Conservation (phyloP, 2,888 invertebrate species). For the Drosophila trichaetosa region DNA sequence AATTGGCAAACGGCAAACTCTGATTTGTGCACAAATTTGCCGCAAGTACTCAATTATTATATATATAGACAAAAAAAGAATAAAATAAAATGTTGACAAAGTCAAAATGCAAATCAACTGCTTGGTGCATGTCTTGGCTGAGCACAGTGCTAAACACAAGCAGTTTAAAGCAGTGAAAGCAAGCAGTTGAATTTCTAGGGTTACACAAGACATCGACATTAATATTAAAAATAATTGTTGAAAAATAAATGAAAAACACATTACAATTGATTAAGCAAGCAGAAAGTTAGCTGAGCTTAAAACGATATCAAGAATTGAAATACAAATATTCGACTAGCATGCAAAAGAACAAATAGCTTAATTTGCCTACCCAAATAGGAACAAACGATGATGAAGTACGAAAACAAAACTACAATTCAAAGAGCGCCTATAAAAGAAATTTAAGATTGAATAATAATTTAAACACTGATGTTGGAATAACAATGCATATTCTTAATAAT, state of each 20-base stretch:
- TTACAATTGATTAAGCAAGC: background rate
- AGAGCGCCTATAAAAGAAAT: constrained; percentile 67
- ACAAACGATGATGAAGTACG: constrained; percentile 44
- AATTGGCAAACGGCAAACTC: constrained; percentile 34
- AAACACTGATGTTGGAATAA: background rate
- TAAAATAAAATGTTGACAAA: background rate
- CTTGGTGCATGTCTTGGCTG: constrained; percentile 15
- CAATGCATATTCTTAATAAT: background rate
- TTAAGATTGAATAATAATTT: constrained; percentile 19
- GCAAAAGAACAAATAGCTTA: constrained; percentile 25
- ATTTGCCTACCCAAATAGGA: constrained; percentile 56
- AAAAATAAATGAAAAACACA: background rate
- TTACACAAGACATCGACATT: background rate
- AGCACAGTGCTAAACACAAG: too few relatives aligned
- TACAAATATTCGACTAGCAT: constrained; percentile 3
- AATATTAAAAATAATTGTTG: background rate
- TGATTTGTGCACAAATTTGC: background rate
- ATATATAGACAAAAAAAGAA: background rate
- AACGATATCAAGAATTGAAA: background rate
- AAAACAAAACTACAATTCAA: constrained; percentile 59
- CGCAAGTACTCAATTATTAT: constrained; percentile 1
- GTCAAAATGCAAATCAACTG: background rate
- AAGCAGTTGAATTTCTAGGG: constrained; percentile 19
- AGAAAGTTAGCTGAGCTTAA: background rate
- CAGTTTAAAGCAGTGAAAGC: constrained; percentile 15